Conservation (phyloP, 2,113 vertebrate species). For the Amphilophus citrinellus region DNA sequence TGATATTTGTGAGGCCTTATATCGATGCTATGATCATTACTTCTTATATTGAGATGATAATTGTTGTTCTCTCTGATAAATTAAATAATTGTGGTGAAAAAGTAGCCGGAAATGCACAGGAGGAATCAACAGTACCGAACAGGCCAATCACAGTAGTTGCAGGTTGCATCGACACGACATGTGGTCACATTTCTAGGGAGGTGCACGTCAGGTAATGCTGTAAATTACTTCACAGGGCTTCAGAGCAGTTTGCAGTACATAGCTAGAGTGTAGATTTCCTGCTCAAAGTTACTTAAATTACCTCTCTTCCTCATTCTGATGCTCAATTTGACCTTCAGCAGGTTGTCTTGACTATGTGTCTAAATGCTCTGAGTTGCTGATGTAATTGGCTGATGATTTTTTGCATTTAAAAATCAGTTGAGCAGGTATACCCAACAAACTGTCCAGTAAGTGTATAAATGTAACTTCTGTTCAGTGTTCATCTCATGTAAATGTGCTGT, state of each 20-base stretch:
- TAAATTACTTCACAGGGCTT: too few species aligned
- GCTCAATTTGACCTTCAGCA: not conserved
- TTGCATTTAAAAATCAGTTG: not conserved
- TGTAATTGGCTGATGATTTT: not conserved
- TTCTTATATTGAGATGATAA: not conserved
- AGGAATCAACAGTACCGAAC: too few species aligned
- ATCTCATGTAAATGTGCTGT: not conserved
- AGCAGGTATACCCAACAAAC: not conserved
- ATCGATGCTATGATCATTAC: not conserved
- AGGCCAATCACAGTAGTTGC: too few species aligned
- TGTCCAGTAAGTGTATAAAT: not conserved
- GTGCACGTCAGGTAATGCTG: too few species aligned
- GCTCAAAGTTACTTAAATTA: not conserved
- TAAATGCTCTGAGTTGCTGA: not conserved
- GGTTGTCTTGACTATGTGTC: not conserved
- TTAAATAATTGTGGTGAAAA: too few species aligned
- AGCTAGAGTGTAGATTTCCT: too few species aligned
- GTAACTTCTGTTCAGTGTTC: too few species aligned
- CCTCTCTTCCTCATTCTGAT: not conserved
- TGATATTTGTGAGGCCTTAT: not conserved
- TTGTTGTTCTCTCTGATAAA: too few species aligned
- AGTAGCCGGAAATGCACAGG: too few species aligned
- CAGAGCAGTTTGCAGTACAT: too few species aligned
- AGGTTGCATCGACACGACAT: too few species aligned
- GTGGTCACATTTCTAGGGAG: too few species aligned